Evolutionary conservation across 2,888 invertebrate species (phyloP).

Genomic region (Conchocele bisecta): DNA sequence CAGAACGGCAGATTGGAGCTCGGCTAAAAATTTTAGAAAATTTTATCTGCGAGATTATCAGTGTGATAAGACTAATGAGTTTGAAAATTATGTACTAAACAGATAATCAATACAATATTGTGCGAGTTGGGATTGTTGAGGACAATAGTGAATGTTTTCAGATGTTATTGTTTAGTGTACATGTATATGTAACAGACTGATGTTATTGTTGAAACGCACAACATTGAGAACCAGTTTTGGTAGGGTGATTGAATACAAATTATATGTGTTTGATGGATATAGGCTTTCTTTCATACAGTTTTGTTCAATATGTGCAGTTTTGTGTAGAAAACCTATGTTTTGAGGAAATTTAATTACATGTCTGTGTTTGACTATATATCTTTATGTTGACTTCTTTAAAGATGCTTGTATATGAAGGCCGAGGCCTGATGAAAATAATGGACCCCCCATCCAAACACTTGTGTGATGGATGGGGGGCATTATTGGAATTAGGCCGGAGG

Average conservation of each 20-base stretch:
- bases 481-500: conserved; percentile 13
- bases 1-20: conserved; percentile 21
- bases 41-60: conserved; percentile 5
- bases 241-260: too few relatives aligned
- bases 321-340: too few relatives aligned
- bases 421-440: conserved; percentile 5
- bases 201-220: too few relatives aligned
- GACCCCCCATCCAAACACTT: conserved; percentile 19
- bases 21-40: conserved; percentile 9
- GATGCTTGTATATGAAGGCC: conserved; percentile 8
- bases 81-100: not conserved
- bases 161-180: too few relatives aligned
- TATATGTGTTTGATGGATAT: too few relatives aligned
- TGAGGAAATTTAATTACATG: too few relatives aligned
- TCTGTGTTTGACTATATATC: too few relatives aligned
- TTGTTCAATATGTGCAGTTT: too few relatives aligned
- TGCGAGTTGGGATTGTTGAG: too few relatives aligned
- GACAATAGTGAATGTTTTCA: not conserved
- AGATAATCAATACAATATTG: not conserved
- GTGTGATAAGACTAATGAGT: not conserved
- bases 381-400: conserved; percentile 12
- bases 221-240: too few relatives aligned
- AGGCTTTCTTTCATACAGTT: too few relatives aligned
- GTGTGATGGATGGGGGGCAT: not conserved
- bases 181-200: not conserved